These are phyloP conservation scores for Cyphomyrus plagiostoma DNA, from an alignment of 2,113 vertebrate species.

Conservation along the genomic window DNA sequence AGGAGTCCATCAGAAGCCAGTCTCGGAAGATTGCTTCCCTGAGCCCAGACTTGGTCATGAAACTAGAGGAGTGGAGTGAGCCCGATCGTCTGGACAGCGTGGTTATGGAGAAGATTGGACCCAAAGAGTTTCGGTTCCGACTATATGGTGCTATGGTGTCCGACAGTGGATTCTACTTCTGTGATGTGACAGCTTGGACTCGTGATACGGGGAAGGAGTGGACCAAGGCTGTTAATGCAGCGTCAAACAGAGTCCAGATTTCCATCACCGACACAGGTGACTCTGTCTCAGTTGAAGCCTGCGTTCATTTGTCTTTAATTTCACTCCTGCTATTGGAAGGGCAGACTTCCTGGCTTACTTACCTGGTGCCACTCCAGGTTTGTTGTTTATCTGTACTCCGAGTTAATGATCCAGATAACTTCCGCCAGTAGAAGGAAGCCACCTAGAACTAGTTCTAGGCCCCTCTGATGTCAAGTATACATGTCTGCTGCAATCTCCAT, in stretches of 20 bases:
- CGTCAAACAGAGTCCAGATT: constrained; percentile 81
- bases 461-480: background rate
- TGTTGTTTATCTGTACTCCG: background rate
- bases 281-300: background rate
- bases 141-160: constrained; percentile 80
- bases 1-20: constrained; percentile 54
- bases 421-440: background rate
- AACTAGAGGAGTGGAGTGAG: constrained; percentile 72
- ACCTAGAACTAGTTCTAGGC: background rate
- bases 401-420: background rate
- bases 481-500: background rate
- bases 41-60: constrained; percentile 74
- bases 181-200: constrained; percentile 78
- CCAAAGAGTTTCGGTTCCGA: constrained; percentile 79
- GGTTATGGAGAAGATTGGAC: constrained; percentile 78
- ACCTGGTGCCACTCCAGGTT: background rate
- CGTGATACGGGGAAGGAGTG: constrained; percentile 68
- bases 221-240: constrained; percentile 64
- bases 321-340: background rate
- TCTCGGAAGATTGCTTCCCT: constrained; percentile 75
- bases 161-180: constrained; percentile 81
- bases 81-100: constrained; percentile 70
- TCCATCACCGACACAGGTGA: constrained; percentile 81
- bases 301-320: background rate
- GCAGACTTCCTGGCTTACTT: too few relatives aligned